Evolutionary conservation across 2,888 invertebrate genomes (phyloP).

Genomic region (Plusia festucae): DNA sequence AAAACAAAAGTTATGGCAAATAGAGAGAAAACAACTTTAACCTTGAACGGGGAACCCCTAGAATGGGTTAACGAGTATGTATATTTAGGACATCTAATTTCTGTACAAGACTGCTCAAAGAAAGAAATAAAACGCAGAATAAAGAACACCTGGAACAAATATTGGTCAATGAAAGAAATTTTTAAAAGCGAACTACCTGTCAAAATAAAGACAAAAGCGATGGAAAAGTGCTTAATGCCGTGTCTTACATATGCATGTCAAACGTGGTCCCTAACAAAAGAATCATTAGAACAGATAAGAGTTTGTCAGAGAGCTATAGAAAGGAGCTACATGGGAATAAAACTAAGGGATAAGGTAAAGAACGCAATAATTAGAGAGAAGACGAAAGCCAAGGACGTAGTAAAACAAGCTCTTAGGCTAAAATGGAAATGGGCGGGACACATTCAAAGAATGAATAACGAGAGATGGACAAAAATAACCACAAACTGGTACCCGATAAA

Average conservation of each 20-base stretch:
- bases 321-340: background rate
- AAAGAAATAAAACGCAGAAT: constrained; percentile 22
- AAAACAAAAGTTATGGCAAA: too few species aligned
- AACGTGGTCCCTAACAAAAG: background rate
- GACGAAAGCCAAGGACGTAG: background rate
- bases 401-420: background rate
- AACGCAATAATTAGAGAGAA: background rate
- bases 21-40: too few species aligned
- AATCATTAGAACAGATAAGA: background rate
- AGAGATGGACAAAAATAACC: background rate
- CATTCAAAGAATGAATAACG: too few species aligned
- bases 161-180: constrained; percentile 30
- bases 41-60: too few species aligned
- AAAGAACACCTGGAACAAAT: constrained; percentile 24
- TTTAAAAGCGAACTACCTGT: constrained; percentile 47
- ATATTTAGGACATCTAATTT: too few species aligned
- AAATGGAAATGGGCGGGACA: too few species aligned
- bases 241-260: constrained; percentile 48
- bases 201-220: constrained; percentile 44
- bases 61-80: too few species aligned
- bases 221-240: constrained; percentile 41
- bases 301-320: background rate
- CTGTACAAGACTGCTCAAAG: too few species aligned
- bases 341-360: background rate
- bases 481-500: background rate